Conservation (phyloP, 1,140 invertebrate genomes). For the Arion vulgaris region DNA sequence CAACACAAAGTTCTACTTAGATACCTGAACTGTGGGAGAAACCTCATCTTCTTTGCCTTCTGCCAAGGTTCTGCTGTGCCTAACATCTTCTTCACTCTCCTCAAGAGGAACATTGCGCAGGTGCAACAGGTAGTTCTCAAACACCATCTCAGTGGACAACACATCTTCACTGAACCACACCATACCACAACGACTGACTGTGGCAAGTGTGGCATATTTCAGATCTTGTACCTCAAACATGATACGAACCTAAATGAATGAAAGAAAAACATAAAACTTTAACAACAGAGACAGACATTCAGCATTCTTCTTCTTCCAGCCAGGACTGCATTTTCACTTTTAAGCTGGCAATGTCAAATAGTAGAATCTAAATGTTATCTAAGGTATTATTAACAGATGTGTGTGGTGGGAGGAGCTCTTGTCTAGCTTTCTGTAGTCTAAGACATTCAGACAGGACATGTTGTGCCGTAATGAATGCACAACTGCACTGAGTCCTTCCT, state of each 20-base stretch:
- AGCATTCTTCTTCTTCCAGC: too few relatives aligned
- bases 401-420: too few relatives aligned
- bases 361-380: too few relatives aligned
- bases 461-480: too few relatives aligned
- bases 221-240: constrained; percentile 99
- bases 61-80: constrained; percentile 66
- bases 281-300: too few relatives aligned
- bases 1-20: background rate
- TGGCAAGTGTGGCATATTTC: constrained; percentile 98
- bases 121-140: constrained; percentile 93
- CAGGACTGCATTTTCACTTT: too few relatives aligned
- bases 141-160: constrained; percentile 98
- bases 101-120: constrained; percentile 92
- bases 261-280: constrained; percentile 4
- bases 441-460: too few relatives aligned
- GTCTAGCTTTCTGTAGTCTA: too few relatives aligned
- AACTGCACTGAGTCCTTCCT: too few relatives aligned
- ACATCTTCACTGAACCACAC: constrained; percentile 79
- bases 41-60: constrained; percentile 69
- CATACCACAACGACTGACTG: constrained; percentile 96
- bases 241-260: constrained; percentile 79
- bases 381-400: too few relatives aligned
- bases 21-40: constrained; percentile 69
- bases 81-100: constrained; percentile 81
- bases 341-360: too few relatives aligned